Percentiles rank a stretch among this genome's conserved stretches.
Conservation (phyloP, 1,140 invertebrate genomes). For the Pygmarrhopalites habei region DNA sequence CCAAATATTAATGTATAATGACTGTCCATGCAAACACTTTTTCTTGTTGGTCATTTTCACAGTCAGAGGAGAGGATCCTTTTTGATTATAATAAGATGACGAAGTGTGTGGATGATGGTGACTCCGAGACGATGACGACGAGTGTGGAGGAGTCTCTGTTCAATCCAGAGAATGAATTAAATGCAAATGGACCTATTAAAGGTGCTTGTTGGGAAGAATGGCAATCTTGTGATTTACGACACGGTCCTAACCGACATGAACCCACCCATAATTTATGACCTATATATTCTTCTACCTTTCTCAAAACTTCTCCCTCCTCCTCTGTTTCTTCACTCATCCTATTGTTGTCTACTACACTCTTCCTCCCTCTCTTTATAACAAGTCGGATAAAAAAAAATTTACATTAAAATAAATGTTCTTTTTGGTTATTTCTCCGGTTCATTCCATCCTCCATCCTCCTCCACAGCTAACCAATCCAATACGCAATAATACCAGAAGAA, state of each 20-base stretch:
- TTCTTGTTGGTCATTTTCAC: too few relatives aligned
- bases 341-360: not conserved
- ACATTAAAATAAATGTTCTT: conserved; percentile 36
- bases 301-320: not conserved
- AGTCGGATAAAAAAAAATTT: conserved; percentile 29
- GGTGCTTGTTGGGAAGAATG: conserved; percentile 25
- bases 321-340: not conserved
- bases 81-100: too few relatives aligned
- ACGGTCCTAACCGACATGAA: conserved; percentile 15
- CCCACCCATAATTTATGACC: conserved; percentile 38
- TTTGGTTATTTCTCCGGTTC: conserved; percentile 23
- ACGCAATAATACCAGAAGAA: not conserved
- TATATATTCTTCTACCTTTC: conserved; percentile 26
- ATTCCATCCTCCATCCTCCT: conserved; percentile 14
- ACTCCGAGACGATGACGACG: not conserved
- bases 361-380: conserved; percentile 23
- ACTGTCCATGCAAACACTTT: too few relatives aligned
- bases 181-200: conserved; percentile 33
- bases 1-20: too few relatives aligned
- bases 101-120: too few relatives aligned
- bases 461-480: too few relatives aligned
- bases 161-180: conserved; percentile 10
- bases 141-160: not conserved
- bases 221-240: conserved; percentile 34
- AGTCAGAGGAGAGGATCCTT: too few relatives aligned